Conservation (phyloP, 2,888 invertebrate species). For the Mycalesis mineus region DNA sequence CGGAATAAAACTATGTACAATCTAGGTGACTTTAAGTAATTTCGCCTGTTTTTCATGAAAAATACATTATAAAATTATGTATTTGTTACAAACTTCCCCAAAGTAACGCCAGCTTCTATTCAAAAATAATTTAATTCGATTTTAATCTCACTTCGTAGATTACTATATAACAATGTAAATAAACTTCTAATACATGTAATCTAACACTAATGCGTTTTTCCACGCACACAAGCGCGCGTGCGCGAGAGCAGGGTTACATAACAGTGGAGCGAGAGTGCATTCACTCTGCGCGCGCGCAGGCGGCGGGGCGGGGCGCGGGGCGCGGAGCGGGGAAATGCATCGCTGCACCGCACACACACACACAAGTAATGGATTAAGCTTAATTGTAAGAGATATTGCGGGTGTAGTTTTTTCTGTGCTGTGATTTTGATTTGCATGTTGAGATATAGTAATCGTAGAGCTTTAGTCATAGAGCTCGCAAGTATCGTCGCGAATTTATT, state of each 20-base stretch:
- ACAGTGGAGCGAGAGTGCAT: constrained; percentile 68
- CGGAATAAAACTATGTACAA: no score
- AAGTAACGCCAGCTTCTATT: no score
- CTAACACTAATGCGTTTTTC: constrained; percentile 23
- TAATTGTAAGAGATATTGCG: constrained; percentile 25
- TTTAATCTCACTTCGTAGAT: no score
- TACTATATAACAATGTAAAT: neutral
- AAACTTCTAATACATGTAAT: constrained; percentile 12
- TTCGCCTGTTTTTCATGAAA: no score
- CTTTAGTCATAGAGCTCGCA: no score
- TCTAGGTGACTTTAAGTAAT: no score
- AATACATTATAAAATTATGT: no score
- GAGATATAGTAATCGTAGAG: no score
- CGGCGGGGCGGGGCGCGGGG: constrained; percentile 30
- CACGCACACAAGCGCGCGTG: constrained; percentile 38
- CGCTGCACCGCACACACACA: constrained; percentile 46
- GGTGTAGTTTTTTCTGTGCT: neutral
- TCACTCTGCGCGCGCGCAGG: constrained; percentile 48
- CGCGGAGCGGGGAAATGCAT: constrained; percentile 43
- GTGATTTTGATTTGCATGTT: neutral
- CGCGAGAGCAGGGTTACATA: constrained; percentile 56
- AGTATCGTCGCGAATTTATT: no score
- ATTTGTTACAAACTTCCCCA: no score
- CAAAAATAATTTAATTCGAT: no score
- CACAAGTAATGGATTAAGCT: constrained; percentile 26